Percentiles rank a stretch among this genome's conserved stretches.
Conservation (phyloP, 2,797 vertebrate species). For the Galagoides demidoff region DNA sequence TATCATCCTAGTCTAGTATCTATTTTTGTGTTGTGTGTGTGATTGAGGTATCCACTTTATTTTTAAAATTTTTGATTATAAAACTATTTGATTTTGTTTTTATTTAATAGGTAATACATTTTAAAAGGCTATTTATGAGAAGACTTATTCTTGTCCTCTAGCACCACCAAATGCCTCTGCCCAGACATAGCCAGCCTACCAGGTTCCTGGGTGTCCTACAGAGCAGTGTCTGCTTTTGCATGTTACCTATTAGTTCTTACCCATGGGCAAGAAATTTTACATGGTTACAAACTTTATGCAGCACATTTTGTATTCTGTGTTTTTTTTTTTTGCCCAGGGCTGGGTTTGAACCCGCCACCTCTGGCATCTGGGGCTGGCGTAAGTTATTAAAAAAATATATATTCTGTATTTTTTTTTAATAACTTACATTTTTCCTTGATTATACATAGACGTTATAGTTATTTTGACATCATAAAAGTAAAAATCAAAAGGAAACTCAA, state of each 20-base stretch:
- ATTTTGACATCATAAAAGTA: conserved; percentile 31
- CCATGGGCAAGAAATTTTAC: background rate
- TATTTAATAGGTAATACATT: conserved; percentile 33
- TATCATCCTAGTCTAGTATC: background rate
- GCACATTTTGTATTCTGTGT: background rate
- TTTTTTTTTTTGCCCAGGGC: too few species aligned
- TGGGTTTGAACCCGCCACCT: too few species aligned
- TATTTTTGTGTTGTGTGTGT: background rate
- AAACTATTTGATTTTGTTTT: conserved; percentile 13
- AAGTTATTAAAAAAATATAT: too few species aligned
- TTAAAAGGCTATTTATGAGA: background rate
- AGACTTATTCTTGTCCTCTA: background rate
- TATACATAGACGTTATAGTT: background rate
- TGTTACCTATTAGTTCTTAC: background rate
- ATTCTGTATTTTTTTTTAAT: background rate
- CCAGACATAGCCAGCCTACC: background rate
- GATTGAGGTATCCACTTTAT: background rate
- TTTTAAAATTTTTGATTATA: conserved; percentile 18
- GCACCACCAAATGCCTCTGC: background rate
- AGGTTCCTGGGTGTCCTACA: background rate
- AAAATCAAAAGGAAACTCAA: conserved; percentile 55
- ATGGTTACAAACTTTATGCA: background rate
- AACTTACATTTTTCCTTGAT: background rate
- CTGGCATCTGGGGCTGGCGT: too few species aligned
- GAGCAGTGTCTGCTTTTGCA: background rate